phyloP scores from a whole-genome alignment of 2,888 invertebrate species.

The Lycia hirtaria region DNA sequence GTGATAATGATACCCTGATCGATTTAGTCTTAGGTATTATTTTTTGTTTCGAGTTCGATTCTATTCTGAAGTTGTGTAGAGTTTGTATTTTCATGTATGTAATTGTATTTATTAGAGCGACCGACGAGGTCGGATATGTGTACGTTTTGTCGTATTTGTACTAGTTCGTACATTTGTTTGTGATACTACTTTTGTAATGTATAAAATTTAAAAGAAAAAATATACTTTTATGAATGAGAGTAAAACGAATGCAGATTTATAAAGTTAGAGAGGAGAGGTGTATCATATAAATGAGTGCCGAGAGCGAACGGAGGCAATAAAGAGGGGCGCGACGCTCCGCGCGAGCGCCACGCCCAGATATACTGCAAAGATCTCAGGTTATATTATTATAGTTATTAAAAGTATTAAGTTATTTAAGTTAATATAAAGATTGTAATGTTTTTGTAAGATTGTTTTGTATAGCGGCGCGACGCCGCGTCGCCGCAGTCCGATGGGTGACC shows the following conservation, averaged over 20 bases:
- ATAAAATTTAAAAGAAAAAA: slow-evolving; percentile 80
- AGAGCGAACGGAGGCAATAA: slow-evolving; percentile 63
- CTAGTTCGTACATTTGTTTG: slow-evolving; percentile 86
- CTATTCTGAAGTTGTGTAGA: slow-evolving; percentile 82
- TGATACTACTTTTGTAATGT: slow-evolving; percentile 86
- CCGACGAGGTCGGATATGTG: slow-evolving; percentile 70
- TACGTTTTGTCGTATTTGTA: slow-evolving; percentile 82
- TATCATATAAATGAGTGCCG: slow-evolving; percentile 61
- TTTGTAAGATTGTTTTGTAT: slow-evolving; percentile 82
- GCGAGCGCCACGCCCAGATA: slow-evolving; percentile 48
- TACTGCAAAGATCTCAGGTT: slow-evolving; percentile 84
- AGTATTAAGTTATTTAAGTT: slow-evolving; percentile 86
- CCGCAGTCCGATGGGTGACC: slow-evolving; percentile 64
- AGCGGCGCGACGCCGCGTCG: slow-evolving; percentile 62
- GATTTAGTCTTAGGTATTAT: slow-evolving; percentile 81
- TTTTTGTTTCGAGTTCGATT: slow-evolving; percentile 83
- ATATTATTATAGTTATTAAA: slow-evolving; percentile 83
- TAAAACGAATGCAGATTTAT: slow-evolving; percentile 73
- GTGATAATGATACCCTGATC: slow-evolving; percentile 78
- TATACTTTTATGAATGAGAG: slow-evolving; percentile 80
- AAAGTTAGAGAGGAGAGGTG: slow-evolving; percentile 63
- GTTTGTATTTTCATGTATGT: slow-evolving; percentile 78
- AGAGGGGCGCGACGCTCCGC: slow-evolving; percentile 49
- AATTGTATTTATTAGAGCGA: slow-evolving; percentile 81
- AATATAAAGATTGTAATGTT: slow-evolving; percentile 81